Evolutionary conservation across 2,113 vertebrate species (phyloP).

Genomic region (Corythoichthys intestinalis): DNA sequence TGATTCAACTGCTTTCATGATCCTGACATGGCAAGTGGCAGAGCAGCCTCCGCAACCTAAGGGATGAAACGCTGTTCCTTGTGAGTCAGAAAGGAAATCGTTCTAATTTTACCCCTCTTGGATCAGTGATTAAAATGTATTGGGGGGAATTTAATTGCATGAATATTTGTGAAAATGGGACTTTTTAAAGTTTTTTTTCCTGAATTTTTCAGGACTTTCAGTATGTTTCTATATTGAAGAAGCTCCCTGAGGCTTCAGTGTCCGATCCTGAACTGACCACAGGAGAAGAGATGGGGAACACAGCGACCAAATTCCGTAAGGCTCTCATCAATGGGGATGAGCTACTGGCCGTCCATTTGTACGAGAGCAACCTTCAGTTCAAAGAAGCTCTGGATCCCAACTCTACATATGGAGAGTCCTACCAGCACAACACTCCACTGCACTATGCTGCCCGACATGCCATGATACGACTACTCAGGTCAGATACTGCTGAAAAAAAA

Average conservation of each 20-base stretch:
- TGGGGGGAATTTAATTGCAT: neutral
- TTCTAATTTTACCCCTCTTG: constrained; percentile 9
- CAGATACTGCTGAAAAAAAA: constrained; percentile 45
- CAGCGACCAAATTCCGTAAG: constrained; percentile 97
- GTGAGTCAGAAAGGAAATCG: constrained; percentile 19
- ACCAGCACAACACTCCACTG: constrained; percentile 96
- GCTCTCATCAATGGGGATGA: constrained; percentile 96
- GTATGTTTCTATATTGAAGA: constrained; percentile 75
- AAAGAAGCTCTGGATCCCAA: constrained; percentile 98
- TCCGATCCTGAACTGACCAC: constrained; percentile 56
- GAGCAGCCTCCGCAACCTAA: constrained; percentile 38
- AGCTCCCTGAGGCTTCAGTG: constrained; percentile 28
- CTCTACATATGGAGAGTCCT: constrained; percentile 94
- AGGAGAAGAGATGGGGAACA: constrained; percentile 86
- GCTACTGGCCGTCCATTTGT: constrained; percentile 90
- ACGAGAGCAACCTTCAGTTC: constrained; percentile 93
- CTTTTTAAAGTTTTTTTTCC: constrained; percentile 7
- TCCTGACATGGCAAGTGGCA: constrained; percentile 38
- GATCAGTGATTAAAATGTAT: constrained; percentile 15
- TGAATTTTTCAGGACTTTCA: constrained; percentile 67
- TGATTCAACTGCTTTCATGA: constrained; percentile 26
- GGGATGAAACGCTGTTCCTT: constrained; percentile 24
- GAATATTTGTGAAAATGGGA: neutral
- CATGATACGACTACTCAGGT: constrained; percentile 95
- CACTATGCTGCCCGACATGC: constrained; percentile 96